Evolutionary conservation across 2,797 vertebrate genomes (phyloP), one percentile per base, ranked within the genome.

Genomic region (Sebastes nivosus): DNA sequence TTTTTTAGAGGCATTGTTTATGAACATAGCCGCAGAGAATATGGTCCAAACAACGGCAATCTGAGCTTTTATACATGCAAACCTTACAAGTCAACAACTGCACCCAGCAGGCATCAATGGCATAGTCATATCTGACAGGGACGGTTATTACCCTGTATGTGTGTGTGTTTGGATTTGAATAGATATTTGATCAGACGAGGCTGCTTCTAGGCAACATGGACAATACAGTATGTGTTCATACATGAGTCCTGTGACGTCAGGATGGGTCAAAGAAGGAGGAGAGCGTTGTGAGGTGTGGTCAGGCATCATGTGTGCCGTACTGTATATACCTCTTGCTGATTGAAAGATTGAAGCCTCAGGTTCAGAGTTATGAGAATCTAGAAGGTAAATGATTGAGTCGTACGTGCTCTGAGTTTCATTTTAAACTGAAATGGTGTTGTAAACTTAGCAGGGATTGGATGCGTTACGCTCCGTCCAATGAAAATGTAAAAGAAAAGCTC

Each of bases 61-160:
- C 38, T n/a, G 72, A 59, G 32, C 30, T 57, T 75, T 59, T 46
- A 68, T 50, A 57, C 60, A 87, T 3, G 14, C 60, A 72, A 72
- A 59, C 67, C 14, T 80, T 74, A 72, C 38, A 78, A 42, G 75
- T 58, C 66, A 82, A n/a, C 72, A 89, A 24, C 76, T 73, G 38
- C 78, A 50, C 42, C 81, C 72, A 71, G 72, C 81, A 79, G 85
- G 75, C 46, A 70, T 68, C 72, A 63, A 32, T 68, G 52, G 25
- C 63, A 52, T 52, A 63, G 68, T 80, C 78, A 72, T 58, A 72
- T 83, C 57, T 86, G 77, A 85, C 61, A 76, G 64, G 69, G 72
- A 42, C 13, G 3, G 67, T 71, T 29, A 71, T 67, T 60, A 63
- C 18, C 13, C 64, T 68, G 54, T 71, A 64, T 81, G 11, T 76